Evolutionary conservation across 2,888 invertebrate genomes (phyloP).

Genomic region (Idaea biselata): DNA sequence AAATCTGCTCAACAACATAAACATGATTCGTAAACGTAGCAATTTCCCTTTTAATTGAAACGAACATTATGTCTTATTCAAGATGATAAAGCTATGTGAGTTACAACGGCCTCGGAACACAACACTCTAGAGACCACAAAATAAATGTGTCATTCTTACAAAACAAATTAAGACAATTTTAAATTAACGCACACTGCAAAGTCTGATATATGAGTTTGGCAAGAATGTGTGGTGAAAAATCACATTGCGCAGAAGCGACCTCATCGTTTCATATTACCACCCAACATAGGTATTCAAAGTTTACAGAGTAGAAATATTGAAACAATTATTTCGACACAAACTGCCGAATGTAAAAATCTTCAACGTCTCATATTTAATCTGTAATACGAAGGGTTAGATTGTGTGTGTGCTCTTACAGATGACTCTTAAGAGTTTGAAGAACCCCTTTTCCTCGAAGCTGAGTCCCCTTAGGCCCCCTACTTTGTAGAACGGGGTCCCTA

Average conservation of each 20-base stretch:
- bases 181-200: slow-evolving; percentile 69
- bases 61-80: slow-evolving; percentile 25
- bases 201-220: slow-evolving; percentile 58
- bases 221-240: slow-evolving; percentile 39
- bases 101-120: slow-evolving; percentile 41
- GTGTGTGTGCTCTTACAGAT: slow-evolving; percentile 58
- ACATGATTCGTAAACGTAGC: slow-evolving; percentile 19
- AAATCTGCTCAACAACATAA: slow-evolving; percentile 2
- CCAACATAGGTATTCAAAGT: slow-evolving; percentile 4
- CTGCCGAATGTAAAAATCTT: not conserved
- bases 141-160: slow-evolving; percentile 61
- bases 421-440: slow-evolving; percentile 63
- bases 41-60: slow-evolving; percentile 35
- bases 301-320: slow-evolving; percentile 4
- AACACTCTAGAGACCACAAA: slow-evolving; percentile 51
- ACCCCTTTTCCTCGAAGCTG: slow-evolving; percentile 65
- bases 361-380: slow-evolving; percentile 29
- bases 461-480: slow-evolving; percentile 65
- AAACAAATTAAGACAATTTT: slow-evolving; percentile 76
- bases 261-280: slow-evolving; percentile 5
- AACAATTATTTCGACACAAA: not conserved
- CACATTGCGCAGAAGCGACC: slow-evolving; percentile 40
- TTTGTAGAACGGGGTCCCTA: slow-evolving; percentile 62
- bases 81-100: slow-evolving; percentile 33
- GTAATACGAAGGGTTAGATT: slow-evolving; percentile 18